Evolutionary conservation across 2,113 vertebrate species (phyloP), one percentile per base, ranked within the genome.

Genomic region (Lophotis ruficrista): DNA sequence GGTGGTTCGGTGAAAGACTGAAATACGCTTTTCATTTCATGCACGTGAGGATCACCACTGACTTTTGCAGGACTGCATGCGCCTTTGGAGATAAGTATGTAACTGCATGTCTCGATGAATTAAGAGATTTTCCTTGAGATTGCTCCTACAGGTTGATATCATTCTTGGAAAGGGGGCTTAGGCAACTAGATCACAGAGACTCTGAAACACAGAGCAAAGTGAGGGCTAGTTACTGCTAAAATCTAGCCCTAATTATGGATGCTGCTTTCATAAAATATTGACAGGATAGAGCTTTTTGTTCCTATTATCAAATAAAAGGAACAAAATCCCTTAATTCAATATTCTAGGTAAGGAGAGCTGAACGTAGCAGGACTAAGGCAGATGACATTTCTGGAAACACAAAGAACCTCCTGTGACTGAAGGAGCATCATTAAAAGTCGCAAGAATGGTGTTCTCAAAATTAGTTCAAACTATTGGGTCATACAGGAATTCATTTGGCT

Each of bases 351-450:
- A 64, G 62, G 83, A 62, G 21, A 87, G 27, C 53, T 81, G 76
- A 88, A 56, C 1, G 5, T 64, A 62, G 30, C 68, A 90, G 51
- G 54, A 56, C 35, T 43, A 69, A 73, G 66, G 60, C 35, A 84
- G 43, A 47, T 84, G 56, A 79, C 45, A 56, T 73, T 89, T 92
- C 80, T 66, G 54, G 83, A 78, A 88, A 73, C 15, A 47, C 18
- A 45, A 71, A 78, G 85, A 72, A 15, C n/a, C 37, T 87, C 27
- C 83, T 53, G 65, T 78, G 77, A 57, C 72, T 19, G 68, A 92
- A 75, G 37, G 7, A 79, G 3, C 56, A 83, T 94, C 60, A 84
- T 86, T 94, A 71, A 95, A 91, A 88, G 47, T 25, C 86, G 28
- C 16, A 70, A 78, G 48, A 89, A 75, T 1, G 4, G 25, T 61